Evolutionary conservation across 2,113 vertebrate species (phyloP), one percentile per base, ranked within the genome.

Genomic region (Chloropsis hardwickii): DNA sequence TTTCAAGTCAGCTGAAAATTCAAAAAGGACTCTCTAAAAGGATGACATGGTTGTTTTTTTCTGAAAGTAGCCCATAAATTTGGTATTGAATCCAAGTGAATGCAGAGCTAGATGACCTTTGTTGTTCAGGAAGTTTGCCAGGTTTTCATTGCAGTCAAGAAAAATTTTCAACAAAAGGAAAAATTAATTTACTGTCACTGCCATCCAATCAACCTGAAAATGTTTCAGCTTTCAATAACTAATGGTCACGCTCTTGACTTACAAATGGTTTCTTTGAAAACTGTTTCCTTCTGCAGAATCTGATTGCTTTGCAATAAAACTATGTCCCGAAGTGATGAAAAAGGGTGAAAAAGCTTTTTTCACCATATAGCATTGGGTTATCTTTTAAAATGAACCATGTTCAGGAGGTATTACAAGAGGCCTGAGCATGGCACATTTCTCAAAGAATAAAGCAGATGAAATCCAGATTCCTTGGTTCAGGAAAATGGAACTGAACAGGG

Each of bases 141-240:
- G 51, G 47, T 78, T 4, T 35, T 81, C 0, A 0, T 29, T 1
- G 1, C 21, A 67, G 35, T 70, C 0, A 0, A 87, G 56, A 92
- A 91, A 61, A 44, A 29, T 57, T 81, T 84, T 89, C 51, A 62
- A 44, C 39, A 40, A 66, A 91, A 74, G 33, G 42, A 74, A 67
- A 78, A 91, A 85, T 37, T 37, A 48, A 87, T 81, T 85, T 65
- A 44, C n/a, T 79, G 4, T 47, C 11, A n/a, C 57, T 69, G 37
- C 66, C 40, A 48, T 74, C 73, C 87, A n/a, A 87, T 90, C 79
- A 93, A 76, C 39, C 44, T 71, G 16, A 73, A 85, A 81, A 51
- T 51, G 57, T 76, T 91, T 95, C 84, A 61, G 37, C 53, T 56
- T 94, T 85, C 31, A 23, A 11, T 57, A 74, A 50, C 51, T 84